Conservation (phyloP, 1,140 invertebrate genomes). For the Leptinotarsa texana region DNA sequence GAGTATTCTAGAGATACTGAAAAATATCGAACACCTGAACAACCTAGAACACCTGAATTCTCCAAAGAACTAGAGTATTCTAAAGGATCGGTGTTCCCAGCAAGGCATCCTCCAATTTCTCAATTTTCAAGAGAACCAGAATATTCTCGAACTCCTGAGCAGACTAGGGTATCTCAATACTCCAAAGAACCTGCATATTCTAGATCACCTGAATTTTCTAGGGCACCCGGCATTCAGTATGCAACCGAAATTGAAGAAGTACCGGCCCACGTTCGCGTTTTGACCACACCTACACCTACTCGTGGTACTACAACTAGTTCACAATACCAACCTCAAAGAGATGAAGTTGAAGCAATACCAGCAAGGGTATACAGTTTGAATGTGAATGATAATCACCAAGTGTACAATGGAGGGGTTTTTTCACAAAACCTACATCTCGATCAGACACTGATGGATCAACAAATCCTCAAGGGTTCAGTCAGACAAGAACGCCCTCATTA, state of each 20-base stretch:
- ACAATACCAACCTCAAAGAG: constrained; percentile 16
- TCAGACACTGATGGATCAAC: constrained; percentile 25
- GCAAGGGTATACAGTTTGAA: constrained; percentile 38
- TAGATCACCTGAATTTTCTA: background rate
- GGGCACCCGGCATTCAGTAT: background rate
- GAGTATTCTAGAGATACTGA: no score
- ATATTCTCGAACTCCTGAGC: background rate
- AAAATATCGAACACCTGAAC: background rate
- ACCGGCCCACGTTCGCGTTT: background rate
- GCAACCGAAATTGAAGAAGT: constrained; percentile 9
- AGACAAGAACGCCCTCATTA: constrained; percentile 49
- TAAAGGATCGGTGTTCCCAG: background rate
- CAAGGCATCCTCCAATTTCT: background rate
- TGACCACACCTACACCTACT: background rate
- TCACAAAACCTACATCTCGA: constrained; percentile 7
- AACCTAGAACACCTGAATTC: background rate
- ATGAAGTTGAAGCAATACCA: constrained; percentile 35
- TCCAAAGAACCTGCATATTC: constrained; percentile 6
- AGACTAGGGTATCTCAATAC: background rate
- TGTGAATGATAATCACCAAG: constrained; percentile 17
- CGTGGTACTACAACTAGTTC: background rate
- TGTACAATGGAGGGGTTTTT: background rate
- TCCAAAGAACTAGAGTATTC: background rate
- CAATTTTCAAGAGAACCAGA: background rate
- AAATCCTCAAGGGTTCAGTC: constrained; percentile 17